Conservation (phyloP, 2,888 invertebrate genomes). For the Amorpha juglandis region DNA sequence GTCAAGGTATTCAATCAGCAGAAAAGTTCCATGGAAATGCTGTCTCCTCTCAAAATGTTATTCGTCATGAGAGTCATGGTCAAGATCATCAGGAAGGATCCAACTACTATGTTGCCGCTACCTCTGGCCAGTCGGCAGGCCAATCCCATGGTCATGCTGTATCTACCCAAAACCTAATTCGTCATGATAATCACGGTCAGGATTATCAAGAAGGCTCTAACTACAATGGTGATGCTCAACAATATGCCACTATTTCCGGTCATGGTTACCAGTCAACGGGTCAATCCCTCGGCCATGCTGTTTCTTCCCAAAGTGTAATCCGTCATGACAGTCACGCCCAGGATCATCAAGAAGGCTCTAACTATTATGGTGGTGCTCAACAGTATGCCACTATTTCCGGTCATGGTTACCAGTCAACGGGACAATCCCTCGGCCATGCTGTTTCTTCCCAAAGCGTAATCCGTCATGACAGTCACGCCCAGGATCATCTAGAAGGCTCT, state of each 20-base stretch:
- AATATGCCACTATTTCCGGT: neutral
- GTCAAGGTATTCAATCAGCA: conserved; percentile 4
- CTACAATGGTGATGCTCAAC: neutral
- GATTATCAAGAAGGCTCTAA: neutral
- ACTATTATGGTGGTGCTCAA: neutral
- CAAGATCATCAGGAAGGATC: neutral
- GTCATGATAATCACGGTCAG: neutral
- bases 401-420: neutral
- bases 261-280: neutral
- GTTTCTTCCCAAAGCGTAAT: conserved; percentile 56
- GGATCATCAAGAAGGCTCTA: too few species aligned
- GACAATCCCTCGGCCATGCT: conserved; percentile 1
- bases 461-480: conserved; percentile 42
- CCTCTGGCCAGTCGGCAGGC: neutral
- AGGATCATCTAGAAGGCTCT: conserved; percentile 32
- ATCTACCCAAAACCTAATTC: conserved; percentile 7
- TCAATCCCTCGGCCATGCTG: neutral
- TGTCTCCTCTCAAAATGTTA: conserved; percentile 9
- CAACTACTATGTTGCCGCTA: neutral
- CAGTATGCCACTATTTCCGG: neutral
- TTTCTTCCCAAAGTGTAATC: conserved; percentile 8
- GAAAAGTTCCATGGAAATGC: neutral
- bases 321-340: neutral
- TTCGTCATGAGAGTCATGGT: neutral
- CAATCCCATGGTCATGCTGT: conserved; percentile 4